These are phyloP conservation scores for Esox masquinongy DNA, from an alignment of 2,797 vertebrate genomes.

Conservation along the genomic window DNA sequence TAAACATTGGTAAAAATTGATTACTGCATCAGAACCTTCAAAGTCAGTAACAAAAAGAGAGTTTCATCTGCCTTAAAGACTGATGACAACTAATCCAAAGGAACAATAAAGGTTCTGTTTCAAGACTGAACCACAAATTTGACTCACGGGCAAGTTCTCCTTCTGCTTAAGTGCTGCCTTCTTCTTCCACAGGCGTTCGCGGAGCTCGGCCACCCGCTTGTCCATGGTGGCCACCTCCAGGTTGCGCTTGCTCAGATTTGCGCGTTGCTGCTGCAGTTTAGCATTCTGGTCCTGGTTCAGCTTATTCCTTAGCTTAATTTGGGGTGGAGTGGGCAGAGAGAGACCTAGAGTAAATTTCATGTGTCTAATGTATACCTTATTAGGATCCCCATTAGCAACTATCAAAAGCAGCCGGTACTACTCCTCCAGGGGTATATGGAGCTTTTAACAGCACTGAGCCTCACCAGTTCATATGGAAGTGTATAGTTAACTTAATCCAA, in stretches of 20 bases:
- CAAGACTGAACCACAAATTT: neutral
- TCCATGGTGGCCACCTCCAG: conserved; percentile 90
- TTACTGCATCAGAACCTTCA: no score
- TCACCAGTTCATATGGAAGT: no score
- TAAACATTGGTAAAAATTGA: no score
- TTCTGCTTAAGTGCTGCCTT: conserved; percentile 91
- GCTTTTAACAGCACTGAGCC: no score
- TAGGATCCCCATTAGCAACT: no score
- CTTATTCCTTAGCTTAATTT: conserved; percentile 86
- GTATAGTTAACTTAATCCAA: no score
- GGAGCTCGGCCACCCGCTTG: conserved; percentile 88
- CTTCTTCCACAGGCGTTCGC: conserved; percentile 93
- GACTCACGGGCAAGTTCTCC: conserved; percentile 88
- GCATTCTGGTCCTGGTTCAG: conserved; percentile 92
- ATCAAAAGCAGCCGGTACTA: no score
- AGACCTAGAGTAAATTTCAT: neutral
- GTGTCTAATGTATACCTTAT: neutral
- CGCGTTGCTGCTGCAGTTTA: conserved; percentile 90
- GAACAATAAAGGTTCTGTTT: neutral
- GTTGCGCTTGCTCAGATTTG: conserved; percentile 88
- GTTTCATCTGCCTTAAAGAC: neutral
- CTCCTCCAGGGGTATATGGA: no score
- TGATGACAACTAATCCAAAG: neutral
- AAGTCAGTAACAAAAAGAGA: no score
- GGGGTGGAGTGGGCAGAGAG: conserved; percentile 2